phyloP scores from a whole-genome alignment of 2,888 invertebrate genomes.

The Aphrophora alni region DNA sequence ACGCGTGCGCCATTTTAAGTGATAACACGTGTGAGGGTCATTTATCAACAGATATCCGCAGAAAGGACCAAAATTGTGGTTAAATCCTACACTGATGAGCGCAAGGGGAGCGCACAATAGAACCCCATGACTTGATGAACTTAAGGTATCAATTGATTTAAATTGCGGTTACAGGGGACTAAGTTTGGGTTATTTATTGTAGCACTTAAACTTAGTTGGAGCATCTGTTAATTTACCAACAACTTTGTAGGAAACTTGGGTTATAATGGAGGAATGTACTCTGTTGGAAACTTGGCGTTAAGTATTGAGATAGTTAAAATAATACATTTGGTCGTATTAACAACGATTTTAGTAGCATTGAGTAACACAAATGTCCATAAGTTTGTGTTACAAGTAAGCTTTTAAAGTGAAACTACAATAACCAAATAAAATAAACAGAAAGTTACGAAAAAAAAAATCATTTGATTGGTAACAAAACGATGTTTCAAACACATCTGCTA shows the following conservation, averaged over 20 bases:
- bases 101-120: not conserved
- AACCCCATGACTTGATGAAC: not conserved
- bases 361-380: no score
- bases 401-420: no score
- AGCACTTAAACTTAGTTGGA: not conserved
- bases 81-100: constrained; percentile 1
- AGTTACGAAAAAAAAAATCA: no score
- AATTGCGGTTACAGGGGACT: not conserved
- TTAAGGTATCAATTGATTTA: constrained; percentile 9
- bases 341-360: no score
- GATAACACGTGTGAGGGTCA: not conserved
- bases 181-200: constrained; percentile 5
- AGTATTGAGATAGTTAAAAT: no score
- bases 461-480: no score
- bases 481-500: no score
- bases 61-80: constrained; percentile 6
- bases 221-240: constrained; percentile 4
- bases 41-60: constrained; percentile 1
- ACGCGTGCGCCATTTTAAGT: not conserved
- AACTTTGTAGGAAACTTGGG: not conserved
- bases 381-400: no score
- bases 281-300: not conserved
- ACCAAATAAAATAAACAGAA: no score
- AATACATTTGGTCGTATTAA: no score
- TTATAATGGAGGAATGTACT: not conserved